Conservation (phyloP, 2,888 invertebrate genomes). For the Melinopterus prodromus region DNA sequence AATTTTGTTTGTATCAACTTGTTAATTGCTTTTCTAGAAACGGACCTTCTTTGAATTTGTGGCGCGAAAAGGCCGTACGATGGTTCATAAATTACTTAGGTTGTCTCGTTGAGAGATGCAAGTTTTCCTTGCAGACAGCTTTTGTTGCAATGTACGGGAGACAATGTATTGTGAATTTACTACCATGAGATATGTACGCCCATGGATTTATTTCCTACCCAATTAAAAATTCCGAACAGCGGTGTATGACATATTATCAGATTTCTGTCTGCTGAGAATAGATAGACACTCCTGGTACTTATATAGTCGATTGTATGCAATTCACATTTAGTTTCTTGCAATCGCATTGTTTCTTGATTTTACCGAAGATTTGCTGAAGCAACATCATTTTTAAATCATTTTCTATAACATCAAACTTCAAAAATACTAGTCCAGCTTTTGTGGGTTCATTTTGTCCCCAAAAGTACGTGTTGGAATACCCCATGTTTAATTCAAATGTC, state of each 20-base stretch:
- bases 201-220: not conserved
- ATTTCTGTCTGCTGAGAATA: too few species aligned
- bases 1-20: not conserved
- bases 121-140: not conserved
- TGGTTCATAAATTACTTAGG: not conserved
- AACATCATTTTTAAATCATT: too few species aligned
- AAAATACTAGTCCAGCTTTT: not conserved
- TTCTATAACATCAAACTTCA: not conserved
- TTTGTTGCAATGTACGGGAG: not conserved
- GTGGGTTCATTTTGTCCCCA: not conserved
- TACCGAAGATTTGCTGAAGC: not conserved
- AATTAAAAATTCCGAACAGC: not conserved
- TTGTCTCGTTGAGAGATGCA: not conserved
- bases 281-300: too few species aligned
- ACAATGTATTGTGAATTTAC: not conserved
- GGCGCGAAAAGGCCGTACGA: not conserved
- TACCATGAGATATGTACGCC: not conserved
- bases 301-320: not conserved
- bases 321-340: not conserved
- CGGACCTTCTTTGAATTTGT: not conserved
- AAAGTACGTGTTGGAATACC: too few species aligned
- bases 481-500: not conserved
- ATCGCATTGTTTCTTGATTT: not conserved
- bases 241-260: too few species aligned
- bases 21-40: not conserved